Percentiles rank a stretch among this genome's conserved stretches.
Conservation (phyloP, 2,797 vertebrate species). For the Lutjanus campechanus region DNA sequence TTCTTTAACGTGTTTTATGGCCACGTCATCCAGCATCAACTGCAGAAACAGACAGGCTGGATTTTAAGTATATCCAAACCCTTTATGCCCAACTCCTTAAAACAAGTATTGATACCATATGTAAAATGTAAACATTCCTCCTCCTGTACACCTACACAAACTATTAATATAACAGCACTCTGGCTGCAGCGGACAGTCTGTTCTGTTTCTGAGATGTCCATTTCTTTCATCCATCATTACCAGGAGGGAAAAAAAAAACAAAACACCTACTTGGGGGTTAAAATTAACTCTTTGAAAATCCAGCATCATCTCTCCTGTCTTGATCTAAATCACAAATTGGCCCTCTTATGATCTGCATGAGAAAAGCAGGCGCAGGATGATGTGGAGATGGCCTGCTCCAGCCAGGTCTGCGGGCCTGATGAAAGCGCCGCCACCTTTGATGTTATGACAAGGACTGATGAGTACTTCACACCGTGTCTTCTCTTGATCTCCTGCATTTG, state of each 20-base stretch:
- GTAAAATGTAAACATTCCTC: constrained; percentile 10
- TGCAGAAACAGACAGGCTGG: neutral
- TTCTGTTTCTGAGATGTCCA: constrained; percentile 24
- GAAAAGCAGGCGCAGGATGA: constrained; percentile 71
- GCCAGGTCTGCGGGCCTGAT: constrained; percentile 65
- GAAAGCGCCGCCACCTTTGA: constrained; percentile 78
- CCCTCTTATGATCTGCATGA: constrained; percentile 78
- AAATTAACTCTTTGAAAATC: constrained; percentile 76
- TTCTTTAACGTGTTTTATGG: too few relatives aligned
- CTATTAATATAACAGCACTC: constrained; percentile 10
- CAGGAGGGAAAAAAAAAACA: neutral
- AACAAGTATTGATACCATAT: too few relatives aligned
- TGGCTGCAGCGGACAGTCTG: constrained; percentile 14
- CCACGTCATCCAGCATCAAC: neutral
- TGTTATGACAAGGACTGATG: constrained; percentile 78
- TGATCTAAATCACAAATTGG: constrained; percentile 81
- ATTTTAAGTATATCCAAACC: neutral
- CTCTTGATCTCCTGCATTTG: constrained; percentile 64
- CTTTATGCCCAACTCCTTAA: too few relatives aligned
- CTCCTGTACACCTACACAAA: constrained; percentile 12
- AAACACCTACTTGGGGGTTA: constrained; percentile 51
- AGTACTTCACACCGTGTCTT: constrained; percentile 58
- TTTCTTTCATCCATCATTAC: constrained; percentile 73
- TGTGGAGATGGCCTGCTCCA: constrained; percentile 64
- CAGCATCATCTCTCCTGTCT: constrained; percentile 57